Base-by-base conservation (phyloP, 2,797 vertebrate genomes). In the Macropodus opercularis region DNA sequence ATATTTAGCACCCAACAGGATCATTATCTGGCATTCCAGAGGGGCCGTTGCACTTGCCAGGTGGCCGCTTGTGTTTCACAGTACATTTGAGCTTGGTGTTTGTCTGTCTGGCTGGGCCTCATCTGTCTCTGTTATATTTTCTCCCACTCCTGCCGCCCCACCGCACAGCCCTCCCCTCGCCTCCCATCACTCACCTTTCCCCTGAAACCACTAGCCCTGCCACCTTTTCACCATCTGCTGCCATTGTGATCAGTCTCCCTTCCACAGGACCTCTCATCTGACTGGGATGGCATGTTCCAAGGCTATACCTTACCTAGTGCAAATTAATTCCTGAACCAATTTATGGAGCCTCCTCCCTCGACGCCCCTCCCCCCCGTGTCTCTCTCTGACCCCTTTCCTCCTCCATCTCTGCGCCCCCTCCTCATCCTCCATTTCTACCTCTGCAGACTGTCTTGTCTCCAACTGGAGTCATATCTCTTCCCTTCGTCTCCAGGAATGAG, bases 241-340 rank as follows among this genome's bases (percentile, higher is more conserved):
- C 96, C 96, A 98, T 97, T 97, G 97, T 95, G 93, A 89, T 90
- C 90, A 87, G 90, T 92, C 91, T 91, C 92, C 93, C 94, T 92
- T 90, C 92, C 92, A 88, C 92, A 90, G 92, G 91, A 85, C 27
- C 83, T 90, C 88, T 90, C 78, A 85, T 92, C 81, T 86, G 87
- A 88, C 85, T 86, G 68, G 75, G 89, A 83, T 83, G 91, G 91
- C 92, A 92, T 83, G 41, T 94, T 98, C 96, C 95, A 98, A 97
- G 96, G 96, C 94, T 95, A 90, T 94, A 95, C 92, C 94, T 93
- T 94, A 86, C 85, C 64, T 69, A 80, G 75, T 51, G 81, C 87
- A 88, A 89, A 88, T 90, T 74, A 85, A 89, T 91, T 88, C 90
- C 90, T 85, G 65, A 87, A 90, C 84, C 85, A 88, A 89, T 87